Base-by-base conservation (phyloP, 2,888 invertebrate genomes). In the Eristalinus sepulchralis region DNA sequence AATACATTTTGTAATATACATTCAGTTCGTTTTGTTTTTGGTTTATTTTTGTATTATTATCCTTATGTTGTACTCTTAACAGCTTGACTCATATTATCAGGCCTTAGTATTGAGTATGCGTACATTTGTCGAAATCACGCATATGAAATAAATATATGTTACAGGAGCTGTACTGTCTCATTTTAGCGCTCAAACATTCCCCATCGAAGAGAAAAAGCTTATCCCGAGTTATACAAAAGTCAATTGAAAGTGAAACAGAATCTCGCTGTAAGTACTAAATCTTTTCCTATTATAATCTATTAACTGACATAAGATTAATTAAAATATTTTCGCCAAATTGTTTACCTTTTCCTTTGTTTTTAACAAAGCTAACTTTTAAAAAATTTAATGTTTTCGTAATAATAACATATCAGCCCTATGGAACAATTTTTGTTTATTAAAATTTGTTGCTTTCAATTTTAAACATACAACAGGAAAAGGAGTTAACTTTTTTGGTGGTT, bases 151-250 rank as follows among this genome's bases (percentile, higher is more conserved):
- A 77, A 36, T 55, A 11, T 62, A 66, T n/a, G n/a, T 59, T 70
- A 11, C 6, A 33, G 3, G 36, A 27, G 64, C 13, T 47, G 9
- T 75, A 31, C 13, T 63, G 53, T 85, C n/a, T 33, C 17, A 55
- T 85, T 88, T 81, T 95, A 98, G 98, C 98, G 90, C 93, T 98
- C 93, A 98, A 98, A 94, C 98, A 98, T 94, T 98, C 98, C 71
- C 98, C 98, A 84, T 98, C 98, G 89, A 98, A 98, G 94, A 94
- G 97, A 92, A 98, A 98, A 95, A 97, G 97, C 91, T 95, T 97
- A 92, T 96, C 96, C 68, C 95, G 96, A 92, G 92, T 91, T 81
- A 96, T 96, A 71, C 92, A 95, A 83, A 94, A 96, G 90, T 94
- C 96, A 88, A 91, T 91, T 55, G 96, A 95, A 89, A 96, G 96